A percentile compares a stretch with the other conserved stretches of the same genome.
phyloP scores from a whole-genome alignment of 2,797 vertebrate genomes.

The Stomatorhinus walkeri region DNA sequence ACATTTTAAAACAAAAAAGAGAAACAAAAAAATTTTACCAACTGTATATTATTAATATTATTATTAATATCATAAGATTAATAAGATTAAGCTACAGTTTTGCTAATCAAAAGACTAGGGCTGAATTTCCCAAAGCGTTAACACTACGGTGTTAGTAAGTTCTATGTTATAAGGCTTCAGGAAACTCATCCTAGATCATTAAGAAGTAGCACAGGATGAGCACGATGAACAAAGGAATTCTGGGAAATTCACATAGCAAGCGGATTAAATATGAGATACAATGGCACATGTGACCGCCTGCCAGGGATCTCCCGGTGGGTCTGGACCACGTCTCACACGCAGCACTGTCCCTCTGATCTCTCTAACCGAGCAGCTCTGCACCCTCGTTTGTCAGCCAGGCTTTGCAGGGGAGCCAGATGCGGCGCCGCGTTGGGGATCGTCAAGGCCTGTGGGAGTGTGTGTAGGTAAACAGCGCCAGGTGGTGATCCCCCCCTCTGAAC shows the following conservation, averaged over 20 bases:
- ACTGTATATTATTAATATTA: background rate
- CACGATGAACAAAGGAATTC: background rate
- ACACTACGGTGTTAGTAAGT: background rate
- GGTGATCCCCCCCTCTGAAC: background rate
- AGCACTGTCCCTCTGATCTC: background rate
- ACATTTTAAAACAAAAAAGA: background rate
- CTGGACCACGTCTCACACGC: background rate
- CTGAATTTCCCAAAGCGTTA: background rate
- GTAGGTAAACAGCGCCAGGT: background rate
- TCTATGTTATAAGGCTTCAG: background rate
- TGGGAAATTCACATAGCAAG: constrained; percentile 9
- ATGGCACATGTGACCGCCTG: background rate
- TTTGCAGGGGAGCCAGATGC: background rate
- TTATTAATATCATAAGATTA: background rate
- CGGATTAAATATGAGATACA: constrained; percentile 13
- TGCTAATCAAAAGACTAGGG: background rate
- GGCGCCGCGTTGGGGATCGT: background rate
- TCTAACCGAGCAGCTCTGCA: background rate
- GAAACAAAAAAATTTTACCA: background rate
- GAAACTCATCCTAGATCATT: background rate
- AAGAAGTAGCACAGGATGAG: background rate
- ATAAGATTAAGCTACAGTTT: background rate
- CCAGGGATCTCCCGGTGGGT: constrained; percentile 10
- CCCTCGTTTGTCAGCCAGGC: background rate
- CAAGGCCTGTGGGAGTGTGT: background rate